phyloP scores from a whole-genome alignment of 2,888 invertebrate species.

The Cheilosia scutellata region DNA sequence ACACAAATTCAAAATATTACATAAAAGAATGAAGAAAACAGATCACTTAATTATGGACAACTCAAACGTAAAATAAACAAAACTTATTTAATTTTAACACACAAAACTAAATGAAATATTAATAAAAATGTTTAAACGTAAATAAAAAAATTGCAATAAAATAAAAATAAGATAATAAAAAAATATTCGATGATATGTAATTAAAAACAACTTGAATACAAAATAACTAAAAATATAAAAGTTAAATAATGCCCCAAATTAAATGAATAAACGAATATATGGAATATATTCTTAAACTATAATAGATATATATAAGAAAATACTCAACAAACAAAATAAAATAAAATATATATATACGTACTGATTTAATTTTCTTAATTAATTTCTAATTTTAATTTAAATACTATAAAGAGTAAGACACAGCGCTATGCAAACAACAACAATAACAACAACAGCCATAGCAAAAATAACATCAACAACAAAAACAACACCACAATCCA shows the following conservation, averaged over 20 bases:
- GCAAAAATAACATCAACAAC: slow-evolving; percentile 60
- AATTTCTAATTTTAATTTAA: slow-evolving; percentile 70
- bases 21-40: slow-evolving; percentile 51
- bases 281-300: slow-evolving; percentile 34
- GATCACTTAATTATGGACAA: slow-evolving; percentile 62
- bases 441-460: slow-evolving; percentile 65
- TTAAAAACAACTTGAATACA: slow-evolving; percentile 63
- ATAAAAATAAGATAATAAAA: slow-evolving; percentile 51
- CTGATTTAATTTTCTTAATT: slow-evolving; percentile 73
- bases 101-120: slow-evolving; percentile 66
- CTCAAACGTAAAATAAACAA: slow-evolving; percentile 68
- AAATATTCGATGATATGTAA: slow-evolving; percentile 50
- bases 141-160: slow-evolving; percentile 7
- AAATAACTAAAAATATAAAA: slow-evolving; percentile 51
- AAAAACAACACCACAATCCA: slow-evolving; percentile 62
- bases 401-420: slow-evolving; percentile 66
- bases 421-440: slow-evolving; percentile 74
- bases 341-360: slow-evolving; percentile 54
- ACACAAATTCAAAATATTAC: slow-evolving; percentile 38
- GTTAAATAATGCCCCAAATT: slow-evolving; percentile 70
- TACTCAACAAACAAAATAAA: slow-evolving; percentile 48
- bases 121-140: slow-evolving; percentile 61
- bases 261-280: slow-evolving; percentile 48
- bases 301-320: slow-evolving; percentile 32
- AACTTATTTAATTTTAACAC: slow-evolving; percentile 65